A percentile compares a stretch with the other conserved stretches of the same genome.
phyloP scores from a whole-genome alignment of 2,113 vertebrate genomes.

The Heteronetta atricapilla region DNA sequence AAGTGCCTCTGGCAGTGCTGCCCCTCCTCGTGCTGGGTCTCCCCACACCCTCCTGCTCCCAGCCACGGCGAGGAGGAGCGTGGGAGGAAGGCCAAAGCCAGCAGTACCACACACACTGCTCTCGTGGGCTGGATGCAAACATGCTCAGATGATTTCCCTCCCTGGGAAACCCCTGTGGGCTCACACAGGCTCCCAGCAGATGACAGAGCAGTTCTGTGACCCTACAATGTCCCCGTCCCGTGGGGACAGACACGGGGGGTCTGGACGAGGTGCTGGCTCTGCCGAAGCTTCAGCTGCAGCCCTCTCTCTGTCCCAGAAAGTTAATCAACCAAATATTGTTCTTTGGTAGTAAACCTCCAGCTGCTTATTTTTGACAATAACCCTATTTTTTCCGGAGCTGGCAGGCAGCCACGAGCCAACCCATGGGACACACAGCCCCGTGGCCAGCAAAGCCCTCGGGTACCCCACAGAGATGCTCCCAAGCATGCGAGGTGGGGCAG shows the following conservation, averaged over 20 bases:
- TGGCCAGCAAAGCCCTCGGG: neutral
- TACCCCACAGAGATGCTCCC: neutral
- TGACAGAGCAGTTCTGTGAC: no score
- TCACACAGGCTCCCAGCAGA: no score
- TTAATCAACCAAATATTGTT: neutral
- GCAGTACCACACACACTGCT: neutral
- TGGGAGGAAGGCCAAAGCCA: neutral
- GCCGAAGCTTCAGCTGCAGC: neutral
- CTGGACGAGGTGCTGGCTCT: neutral
- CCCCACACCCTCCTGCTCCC: neutral
- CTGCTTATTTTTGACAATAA: neutral
- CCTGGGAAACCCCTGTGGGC: no score
- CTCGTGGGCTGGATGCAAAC: neutral
- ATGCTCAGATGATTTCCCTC: no score
- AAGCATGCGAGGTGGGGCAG: accelerated
- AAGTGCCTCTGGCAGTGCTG: slow-evolving; percentile 5
- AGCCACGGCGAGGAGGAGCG: neutral
- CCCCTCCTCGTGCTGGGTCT: accelerated
- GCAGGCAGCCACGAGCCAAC: neutral
- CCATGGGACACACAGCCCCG: accelerated
- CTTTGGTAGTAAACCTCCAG: neutral
- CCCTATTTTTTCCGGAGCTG: neutral
- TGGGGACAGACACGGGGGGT: neutral
- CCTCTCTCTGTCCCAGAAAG: neutral
- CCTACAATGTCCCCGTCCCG: accelerated